Base-by-base conservation (phyloP, 2,888 invertebrate species). In the Calameuta idolon region DNA sequence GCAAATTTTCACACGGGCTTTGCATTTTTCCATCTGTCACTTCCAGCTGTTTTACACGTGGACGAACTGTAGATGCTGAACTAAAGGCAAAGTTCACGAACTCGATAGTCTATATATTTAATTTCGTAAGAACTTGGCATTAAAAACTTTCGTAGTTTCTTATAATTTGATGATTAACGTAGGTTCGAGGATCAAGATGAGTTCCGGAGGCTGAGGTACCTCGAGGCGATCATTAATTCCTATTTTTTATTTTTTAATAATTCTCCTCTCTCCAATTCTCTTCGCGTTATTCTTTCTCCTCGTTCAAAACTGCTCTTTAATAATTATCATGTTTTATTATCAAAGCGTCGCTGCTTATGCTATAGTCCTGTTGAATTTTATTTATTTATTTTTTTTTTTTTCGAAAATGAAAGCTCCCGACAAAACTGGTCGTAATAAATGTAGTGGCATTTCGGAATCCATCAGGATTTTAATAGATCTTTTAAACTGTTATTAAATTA, bases 401-500 rank as follows among this genome's bases (percentile, higher is more conserved):
- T 71, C 23, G n/a, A 31, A 74, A 84, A 82, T 83, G 84, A 82
- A 78, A 75, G 79, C 75, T 69, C 78, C 77, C 76, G 78, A 81
- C 85, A 81, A 87, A 87, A 87, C 87, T 85, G 84, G 86, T 86
- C 81, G 87, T 84, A 88, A 90, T 90, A 90, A 90, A 90, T 88
- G 88, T 85, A 84, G 85, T 83, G 85, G 86, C 86, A 86, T 89
- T 90, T 87, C 81, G 86, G 87, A 89, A 89, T 90, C 85, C 85
- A 83, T 88, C 86, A 87, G 84, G 82, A 85, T 86, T 87, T 88
- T 90, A 90, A 90, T 90, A 85, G 87, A 82, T 86, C 87, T 89
- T 88, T 90, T 90, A 90, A 87, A 81, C 87, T 86, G 88, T 89
- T 90, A 90, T 90, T 90, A 89, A 90, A 90, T 90, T 89, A 89